Evolutionary conservation across 2,113 vertebrate genomes (phyloP).

Genomic region (Rhea pennata): DNA sequence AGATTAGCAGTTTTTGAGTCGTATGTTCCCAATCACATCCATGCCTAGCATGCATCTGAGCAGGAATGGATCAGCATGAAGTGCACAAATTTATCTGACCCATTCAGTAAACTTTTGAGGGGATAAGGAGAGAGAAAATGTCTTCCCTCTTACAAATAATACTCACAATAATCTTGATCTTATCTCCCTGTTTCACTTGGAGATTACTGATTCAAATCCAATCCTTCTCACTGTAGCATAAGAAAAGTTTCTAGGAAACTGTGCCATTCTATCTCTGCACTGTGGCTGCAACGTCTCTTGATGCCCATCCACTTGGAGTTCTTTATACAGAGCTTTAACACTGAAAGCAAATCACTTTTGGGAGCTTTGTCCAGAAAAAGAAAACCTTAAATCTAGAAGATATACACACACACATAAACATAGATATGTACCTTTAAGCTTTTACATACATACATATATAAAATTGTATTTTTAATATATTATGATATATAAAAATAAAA

Average conservation of each 20-base stretch:
- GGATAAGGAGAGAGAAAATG: accelerated
- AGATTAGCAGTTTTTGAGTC: neutral
- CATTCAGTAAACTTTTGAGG: neutral
- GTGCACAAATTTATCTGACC: neutral
- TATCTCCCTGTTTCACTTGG: neutral
- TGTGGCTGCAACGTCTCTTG: neutral
- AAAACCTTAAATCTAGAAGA: too few species aligned
- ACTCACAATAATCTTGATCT: neutral
- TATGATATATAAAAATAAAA: too few species aligned
- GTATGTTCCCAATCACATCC: neutral
- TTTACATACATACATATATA: too few species aligned
- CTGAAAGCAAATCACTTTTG: neutral
- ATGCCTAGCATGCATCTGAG: neutral
- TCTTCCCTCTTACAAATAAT: neutral
- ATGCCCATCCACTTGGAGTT: neutral
- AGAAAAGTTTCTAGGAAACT: neutral
- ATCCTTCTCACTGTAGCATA: neutral
- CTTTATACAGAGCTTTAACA: neutral
- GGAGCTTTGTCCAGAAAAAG: neutral
- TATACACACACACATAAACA: too few species aligned
- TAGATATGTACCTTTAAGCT: too few species aligned
- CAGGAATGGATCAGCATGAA: neutral
- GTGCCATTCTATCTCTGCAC: neutral
- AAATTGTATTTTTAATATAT: too few species aligned
- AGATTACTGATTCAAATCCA: neutral